Evolutionary conservation across 1,140 invertebrate species (phyloP), one percentile per base, ranked within the genome.

Genomic region (Formica exsecta): DNA sequence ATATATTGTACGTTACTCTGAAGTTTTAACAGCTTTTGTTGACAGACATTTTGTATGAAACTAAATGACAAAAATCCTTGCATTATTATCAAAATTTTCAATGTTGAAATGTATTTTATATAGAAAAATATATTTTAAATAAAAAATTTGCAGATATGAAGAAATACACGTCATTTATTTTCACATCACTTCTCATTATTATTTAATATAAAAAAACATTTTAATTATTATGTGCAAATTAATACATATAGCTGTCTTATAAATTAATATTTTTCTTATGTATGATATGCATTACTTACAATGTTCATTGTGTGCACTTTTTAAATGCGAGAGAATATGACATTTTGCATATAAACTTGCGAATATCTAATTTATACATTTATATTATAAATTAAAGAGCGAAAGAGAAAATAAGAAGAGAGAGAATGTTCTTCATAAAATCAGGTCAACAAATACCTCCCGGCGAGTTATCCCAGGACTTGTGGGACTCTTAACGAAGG

Each of bases 401-500:
- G 19, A 9, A 11, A 8, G 11, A 32, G 41, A 36, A 38, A 51
- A 51, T 51, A 51, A 57, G 6, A 9, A 32, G 48, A 29, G 8
- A 32, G n/a, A 19, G 8, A 61, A 61, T 29, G n/a, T 41, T 61
- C 25, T 25, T 81, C 32, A 62, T 62, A 83, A 73, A 83, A 83
- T 73, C 68, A 44, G 38, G 36, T 41, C 32, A 73, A 22, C 51
- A 25, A 62, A 48, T 54, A 29, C 66, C 51, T 38, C n/a, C 16
- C 54, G 68, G 79, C 54, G n/a, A 62, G n/a, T 83, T 19, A 73
- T 71, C 19, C 29, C 38, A n/a, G 13, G 25, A 62, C 38, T 48
- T 71, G 29, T 51, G 54, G 25, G 51, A 79, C 19, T 32, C 29
- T 73, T 88, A 81, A 89, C 84, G 51, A 86, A 81, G 48, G 13